Evolutionary conservation across 1,140 invertebrate species (phyloP), one percentile per base, ranked within the genome.

Genomic region (Galendromus occidentalis): DNA sequence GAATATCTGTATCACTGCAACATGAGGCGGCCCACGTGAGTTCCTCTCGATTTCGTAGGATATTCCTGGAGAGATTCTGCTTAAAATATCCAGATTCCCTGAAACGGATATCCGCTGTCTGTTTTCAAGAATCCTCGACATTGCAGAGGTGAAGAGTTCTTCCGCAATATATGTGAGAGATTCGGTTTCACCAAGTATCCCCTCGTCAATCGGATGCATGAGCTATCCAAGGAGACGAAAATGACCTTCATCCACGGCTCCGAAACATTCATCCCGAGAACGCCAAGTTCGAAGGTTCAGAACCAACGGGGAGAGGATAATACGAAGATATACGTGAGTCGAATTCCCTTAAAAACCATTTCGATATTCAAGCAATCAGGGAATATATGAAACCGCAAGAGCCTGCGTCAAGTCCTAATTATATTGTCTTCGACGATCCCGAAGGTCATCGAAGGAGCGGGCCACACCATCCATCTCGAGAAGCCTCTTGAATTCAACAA

Each of bases 1-100:
- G 85, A 92, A 70, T 98, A 98, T 74, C 87, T 98, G 67, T 93
- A 93, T 75, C 92, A 97, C 74, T 94, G 91, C 71, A 98, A 98
- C 78, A 85, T 86, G 45, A 90, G 93, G 76, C 81, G 80, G 64
- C 92, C 93, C n/a, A 89, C 51, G 51, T 59, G 22, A 59, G 51
- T 59, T 22, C 17, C 14, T 22, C 17, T 47, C 14, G 5, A 5
- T 47, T 14, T 47, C 5, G 25, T 6, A 47, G 14, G 17, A 4
- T 17, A 47, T 47, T 22, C 28, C 4, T 28, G 4, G 25, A 47
- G 18, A 14, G 18, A 14, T 44, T 44, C 42, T 44, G 42, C n/a
- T 44, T 44, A 44, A 44, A 14, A 44, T 14, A n/a, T 12, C 42
- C n/a, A n/a, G n/a, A n/a, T 14, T 14, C 42, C n/a, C 14, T 44